Percentiles rank a stretch among this genome's conserved stretches.
Conservation (phyloP, 2,113 vertebrate genomes). For the Ptilorrhoa leucosticta region DNA sequence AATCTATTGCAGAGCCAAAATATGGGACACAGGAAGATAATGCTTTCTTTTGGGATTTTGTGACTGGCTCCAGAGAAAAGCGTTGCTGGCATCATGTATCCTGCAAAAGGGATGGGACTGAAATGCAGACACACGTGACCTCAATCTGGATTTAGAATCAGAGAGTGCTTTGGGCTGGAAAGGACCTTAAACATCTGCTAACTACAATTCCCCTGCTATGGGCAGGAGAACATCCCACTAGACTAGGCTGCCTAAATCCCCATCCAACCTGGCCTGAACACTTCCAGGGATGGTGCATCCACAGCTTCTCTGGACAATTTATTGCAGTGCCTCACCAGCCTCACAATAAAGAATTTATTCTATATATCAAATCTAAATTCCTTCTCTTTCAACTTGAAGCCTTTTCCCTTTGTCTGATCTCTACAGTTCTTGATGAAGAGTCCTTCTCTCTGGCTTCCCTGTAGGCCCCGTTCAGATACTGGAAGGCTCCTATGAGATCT, state of each 20-base stretch:
- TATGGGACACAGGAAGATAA: neutral
- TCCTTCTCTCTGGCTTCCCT: neutral
- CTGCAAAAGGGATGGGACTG: neutral
- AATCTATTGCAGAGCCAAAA: neutral
- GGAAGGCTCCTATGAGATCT: neutral
- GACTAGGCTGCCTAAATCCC: neutral
- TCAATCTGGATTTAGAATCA: neutral
- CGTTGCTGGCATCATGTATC: accelerated
- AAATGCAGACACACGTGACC: accelerated
- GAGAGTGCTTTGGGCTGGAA: neutral
- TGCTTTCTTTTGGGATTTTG: neutral
- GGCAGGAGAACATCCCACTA: neutral
- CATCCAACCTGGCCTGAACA: neutral
- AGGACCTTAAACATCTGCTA: neutral
- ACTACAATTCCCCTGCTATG: neutral
- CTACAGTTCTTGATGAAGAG: neutral
- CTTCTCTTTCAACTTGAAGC: neutral
- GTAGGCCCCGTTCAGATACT: neutral
- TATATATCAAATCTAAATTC: neutral
- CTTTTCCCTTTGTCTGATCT: neutral
- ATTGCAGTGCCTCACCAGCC: neutral
- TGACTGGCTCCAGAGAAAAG: neutral
- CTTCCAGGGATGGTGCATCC: neutral
- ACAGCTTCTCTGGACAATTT: neutral
- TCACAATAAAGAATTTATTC: neutral